A percentile compares a stretch with the other conserved stretches of the same genome.
Conservation (phyloP, 2,888 invertebrate genomes). For the Dione vanillae region DNA sequence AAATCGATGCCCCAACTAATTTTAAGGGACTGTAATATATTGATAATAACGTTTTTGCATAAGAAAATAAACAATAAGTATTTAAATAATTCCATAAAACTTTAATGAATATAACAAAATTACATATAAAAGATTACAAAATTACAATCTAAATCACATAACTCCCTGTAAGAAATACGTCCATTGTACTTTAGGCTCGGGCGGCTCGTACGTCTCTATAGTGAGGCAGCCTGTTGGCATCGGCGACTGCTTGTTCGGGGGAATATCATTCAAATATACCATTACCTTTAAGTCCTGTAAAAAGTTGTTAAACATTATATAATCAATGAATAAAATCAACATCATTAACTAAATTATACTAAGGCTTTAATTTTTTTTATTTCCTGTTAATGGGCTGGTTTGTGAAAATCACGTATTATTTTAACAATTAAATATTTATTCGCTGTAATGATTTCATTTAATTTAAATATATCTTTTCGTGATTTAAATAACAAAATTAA, state of each 20-base stretch:
- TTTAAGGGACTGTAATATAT: too few species aligned
- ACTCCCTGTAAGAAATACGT: slow-evolving; percentile 74
- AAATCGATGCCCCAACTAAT: too few species aligned
- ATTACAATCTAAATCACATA: slow-evolving; percentile 44
- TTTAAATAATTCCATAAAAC: not conserved
- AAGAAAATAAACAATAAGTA: not conserved
- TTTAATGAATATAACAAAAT: slow-evolving; percentile 24
- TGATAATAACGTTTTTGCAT: too few species aligned
- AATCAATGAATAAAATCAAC: too few species aligned
- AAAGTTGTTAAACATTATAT: not conserved
- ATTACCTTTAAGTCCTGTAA: slow-evolving; percentile 64
- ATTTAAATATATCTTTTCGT: too few species aligned
- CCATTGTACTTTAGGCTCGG: slow-evolving; percentile 68
- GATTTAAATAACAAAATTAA: too few species aligned
- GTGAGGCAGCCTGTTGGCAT: slow-evolving; percentile 70
- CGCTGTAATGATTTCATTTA: too few species aligned
- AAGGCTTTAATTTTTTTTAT: too few species aligned
- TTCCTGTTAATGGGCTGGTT: too few species aligned
- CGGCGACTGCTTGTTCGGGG: slow-evolving; percentile 49
- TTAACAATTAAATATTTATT: too few species aligned
- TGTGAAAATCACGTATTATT: too few species aligned
- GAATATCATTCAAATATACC: slow-evolving; percentile 61
- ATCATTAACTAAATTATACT: too few species aligned
- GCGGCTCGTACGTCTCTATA: slow-evolving; percentile 66
- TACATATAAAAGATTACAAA: slow-evolving; percentile 37